Evolutionary conservation across 2,888 invertebrate species (phyloP), one percentile per base, ranked within the genome.

Genomic region (Melanophora roralis): DNA sequence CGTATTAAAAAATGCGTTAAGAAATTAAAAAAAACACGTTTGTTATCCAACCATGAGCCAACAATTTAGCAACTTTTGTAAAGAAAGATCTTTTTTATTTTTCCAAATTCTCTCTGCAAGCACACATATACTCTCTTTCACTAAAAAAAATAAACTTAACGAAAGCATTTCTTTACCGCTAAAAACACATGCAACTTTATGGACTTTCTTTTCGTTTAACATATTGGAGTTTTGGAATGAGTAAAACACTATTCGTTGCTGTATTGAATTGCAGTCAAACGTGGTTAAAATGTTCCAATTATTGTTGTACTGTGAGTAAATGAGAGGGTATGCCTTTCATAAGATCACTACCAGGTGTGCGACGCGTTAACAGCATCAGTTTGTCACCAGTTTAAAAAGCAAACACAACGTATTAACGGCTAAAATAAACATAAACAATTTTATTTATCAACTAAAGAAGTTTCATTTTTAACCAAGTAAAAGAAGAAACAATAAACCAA

Each of bases 301-400:
- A 43, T 16, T 34, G 21, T 57, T 5, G 62, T 45, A 62, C 43
- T 21, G 49, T 49, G 40, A 43, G 68, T 55, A n/a, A n/a, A n/a
- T n/a, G 27, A 38, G 45, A 34, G 1, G 27, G 27, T 27, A 27
- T 12, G 19, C 45, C 65, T 57, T 76, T 45, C 45, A 59, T 51
- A 59, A 59, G 64, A 64, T 51, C 68, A 76, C 16, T 67, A 72
- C 55, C 67, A 68, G 49, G 34, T 62, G 59, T 62, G 67, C 19
- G 49, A 45, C 16, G 32, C 53, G 68, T 68, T 51, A 76, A 45
- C 80, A 80, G 80, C 80, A 80, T 80, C 80, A 80, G 76, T 80
- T 76, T 77, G 80, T 76, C 76, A 80, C 72, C 62, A 64, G 80
- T 69, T 68, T 27, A 64, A 21, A 21, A 77, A 73, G 80, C 72